These are phyloP conservation scores for Synergus itoensis DNA, from an alignment of 2,888 invertebrate species.

Conservation along the genomic window DNA sequence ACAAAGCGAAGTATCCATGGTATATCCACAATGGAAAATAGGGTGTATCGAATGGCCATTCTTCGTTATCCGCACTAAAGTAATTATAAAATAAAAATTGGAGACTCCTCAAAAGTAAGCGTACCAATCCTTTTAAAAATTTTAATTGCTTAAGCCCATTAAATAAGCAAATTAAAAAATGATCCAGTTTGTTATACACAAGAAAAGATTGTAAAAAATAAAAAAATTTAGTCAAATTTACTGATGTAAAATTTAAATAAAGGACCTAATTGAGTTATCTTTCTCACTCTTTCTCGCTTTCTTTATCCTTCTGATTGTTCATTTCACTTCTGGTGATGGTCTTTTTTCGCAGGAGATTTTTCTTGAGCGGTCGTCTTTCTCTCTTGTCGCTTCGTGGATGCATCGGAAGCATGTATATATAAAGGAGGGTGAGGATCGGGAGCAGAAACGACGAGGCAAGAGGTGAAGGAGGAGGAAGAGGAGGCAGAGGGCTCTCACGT, in stretches of 20 bases:
- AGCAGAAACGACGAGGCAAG: constrained; percentile 56
- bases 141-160: background rate
- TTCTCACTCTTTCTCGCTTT: constrained; percentile 18
- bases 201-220: no score
- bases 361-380: constrained; percentile 48
- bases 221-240: no score
- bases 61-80: constrained; percentile 66
- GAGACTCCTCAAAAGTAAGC: background rate
- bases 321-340: constrained; percentile 38
- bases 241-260: background rate
- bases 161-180: background rate
- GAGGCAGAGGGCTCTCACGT: constrained; percentile 74
- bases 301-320: constrained; percentile 45
- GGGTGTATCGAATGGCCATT: constrained; percentile 64
- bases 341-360: constrained; percentile 44
- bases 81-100: constrained; percentile 61
- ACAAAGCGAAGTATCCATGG: constrained; percentile 54
- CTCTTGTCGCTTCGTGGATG: constrained; percentile 54
- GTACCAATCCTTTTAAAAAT: background rate
- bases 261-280: constrained; percentile 6
- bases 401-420: constrained; percentile 42
- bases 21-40: constrained; percentile 37
- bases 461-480: constrained; percentile 59
- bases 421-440: constrained; percentile 37
- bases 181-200: no score